phyloP scores from a whole-genome alignment of 2,113 vertebrate species.

The Lethenteron reissneri region DNA sequence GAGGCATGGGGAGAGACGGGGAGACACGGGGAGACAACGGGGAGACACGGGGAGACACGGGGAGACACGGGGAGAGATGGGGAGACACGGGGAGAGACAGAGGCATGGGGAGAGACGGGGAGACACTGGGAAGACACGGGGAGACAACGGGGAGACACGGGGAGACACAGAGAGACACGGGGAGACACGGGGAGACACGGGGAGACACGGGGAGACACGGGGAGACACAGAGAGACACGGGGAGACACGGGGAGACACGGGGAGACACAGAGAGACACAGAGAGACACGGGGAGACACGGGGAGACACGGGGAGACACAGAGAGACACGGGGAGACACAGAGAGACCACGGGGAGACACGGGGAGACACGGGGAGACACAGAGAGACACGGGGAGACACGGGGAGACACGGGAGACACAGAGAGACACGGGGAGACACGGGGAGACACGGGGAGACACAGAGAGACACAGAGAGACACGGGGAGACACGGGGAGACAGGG shows the following conservation, averaged over 20 bases:
- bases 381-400: conserved; percentile 4
- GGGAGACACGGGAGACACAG: conserved; percentile 11
- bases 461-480: no score
- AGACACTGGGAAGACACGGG: conserved; percentile 10
- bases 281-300: conserved; percentile 9
- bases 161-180: not conserved
- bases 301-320: not conserved
- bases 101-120: not conserved
- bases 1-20: not conserved
- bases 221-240: not conserved
- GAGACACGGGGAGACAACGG: not conserved
- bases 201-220: not conserved
- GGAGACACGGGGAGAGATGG: not conserved
- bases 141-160: not conserved
- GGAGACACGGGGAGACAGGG: not conserved
- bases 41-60: no score
- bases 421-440: not conserved
- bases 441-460: not conserved
- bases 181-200: conserved; percentile 13
- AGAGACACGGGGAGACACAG: not conserved
- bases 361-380: not conserved
- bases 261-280: no score
- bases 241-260: not conserved
- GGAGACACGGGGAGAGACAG: no score
- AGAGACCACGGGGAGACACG: not conserved